Percentiles rank a stretch among this genome's conserved stretches.
phyloP scores from a whole-genome alignment of 1,140 invertebrate species.

The Caenorhabditis briggsae region DNA sequence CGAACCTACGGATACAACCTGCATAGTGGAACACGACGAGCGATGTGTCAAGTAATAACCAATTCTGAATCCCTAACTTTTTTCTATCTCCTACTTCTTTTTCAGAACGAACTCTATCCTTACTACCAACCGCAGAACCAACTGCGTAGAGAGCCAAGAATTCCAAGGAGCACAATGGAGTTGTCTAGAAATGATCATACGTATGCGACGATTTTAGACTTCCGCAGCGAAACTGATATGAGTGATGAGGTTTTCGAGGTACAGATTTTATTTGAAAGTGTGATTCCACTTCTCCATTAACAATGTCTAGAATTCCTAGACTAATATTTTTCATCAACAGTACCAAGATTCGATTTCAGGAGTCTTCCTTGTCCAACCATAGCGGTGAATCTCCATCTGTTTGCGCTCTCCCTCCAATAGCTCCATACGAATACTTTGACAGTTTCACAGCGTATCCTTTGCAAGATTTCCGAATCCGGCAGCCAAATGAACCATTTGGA shows the following conservation, averaged over 20 bases:
- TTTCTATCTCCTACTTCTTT: slow-evolving; percentile 19
- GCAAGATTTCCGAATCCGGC: slow-evolving; percentile 1
- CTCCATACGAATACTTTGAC: slow-evolving; percentile 14
- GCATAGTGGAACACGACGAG: slow-evolving; percentile 23
- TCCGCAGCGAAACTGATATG: slow-evolving; percentile 6
- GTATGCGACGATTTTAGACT: slow-evolving; percentile 31
- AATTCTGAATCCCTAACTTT: not conserved
- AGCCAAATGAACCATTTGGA: not conserved
- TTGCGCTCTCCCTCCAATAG: not conserved
- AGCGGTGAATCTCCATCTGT: not conserved
- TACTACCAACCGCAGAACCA: slow-evolving; percentile 30
- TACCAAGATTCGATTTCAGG: too few relatives aligned
- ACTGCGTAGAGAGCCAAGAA: not conserved
- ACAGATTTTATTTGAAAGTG: not conserved
- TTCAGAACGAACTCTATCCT: slow-evolving; percentile 51
- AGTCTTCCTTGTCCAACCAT: not conserved
- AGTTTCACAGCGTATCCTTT: not conserved
- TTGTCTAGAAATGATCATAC: not conserved
- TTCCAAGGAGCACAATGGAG: not conserved
- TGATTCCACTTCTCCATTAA: not conserved
- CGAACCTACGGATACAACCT: slow-evolving; percentile 41
- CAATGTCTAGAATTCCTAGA: too few relatives aligned
- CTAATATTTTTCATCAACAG: too few relatives aligned
- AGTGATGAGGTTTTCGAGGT: slow-evolving; percentile 46
- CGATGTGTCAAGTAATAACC: slow-evolving; percentile 44